phyloP scores from a whole-genome alignment of 1,140 invertebrate genomes.

The Dufourea novaeangliae region DNA sequence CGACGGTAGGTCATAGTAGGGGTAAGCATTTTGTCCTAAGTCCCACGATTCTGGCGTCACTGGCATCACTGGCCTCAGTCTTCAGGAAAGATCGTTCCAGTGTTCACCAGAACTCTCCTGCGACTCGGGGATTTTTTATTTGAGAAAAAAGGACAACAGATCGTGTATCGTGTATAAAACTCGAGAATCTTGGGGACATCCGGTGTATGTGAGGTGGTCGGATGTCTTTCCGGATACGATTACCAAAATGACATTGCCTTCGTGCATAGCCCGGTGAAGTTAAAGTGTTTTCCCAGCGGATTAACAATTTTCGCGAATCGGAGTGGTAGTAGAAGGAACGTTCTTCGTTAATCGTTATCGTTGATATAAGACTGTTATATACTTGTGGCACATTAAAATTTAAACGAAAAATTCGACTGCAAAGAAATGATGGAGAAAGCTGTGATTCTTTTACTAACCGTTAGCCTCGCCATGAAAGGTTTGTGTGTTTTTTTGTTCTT shows the following conservation, averaged over 20 bases:
- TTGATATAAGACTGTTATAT: slow-evolving; percentile 12
- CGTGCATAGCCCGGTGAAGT: slow-evolving; percentile 48
- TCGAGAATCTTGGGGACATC: background rate
- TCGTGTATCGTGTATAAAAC: background rate
- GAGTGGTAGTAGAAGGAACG: background rate
- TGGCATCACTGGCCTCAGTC: slow-evolving; percentile 70
- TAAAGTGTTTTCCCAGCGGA: slow-evolving; percentile 36
- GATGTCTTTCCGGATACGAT: background rate
- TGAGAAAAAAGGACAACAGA: background rate
- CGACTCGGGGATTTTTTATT: background rate
- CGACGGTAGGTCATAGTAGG: too few relatives aligned
- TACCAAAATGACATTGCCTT: slow-evolving; percentile 49
- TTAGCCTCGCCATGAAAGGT: slow-evolving; percentile 63
- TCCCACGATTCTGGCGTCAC: too few relatives aligned
- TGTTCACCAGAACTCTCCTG: too few relatives aligned
- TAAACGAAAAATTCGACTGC: background rate
- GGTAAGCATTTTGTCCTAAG: too few relatives aligned
- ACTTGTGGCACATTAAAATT: background rate
- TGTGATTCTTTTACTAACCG: slow-evolving; percentile 56
- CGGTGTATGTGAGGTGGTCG: background rate
- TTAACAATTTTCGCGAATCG: slow-evolving; percentile 24
- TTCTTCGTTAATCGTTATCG: background rate
- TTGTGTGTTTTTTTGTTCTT: too few relatives aligned
- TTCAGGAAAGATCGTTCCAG: slow-evolving; percentile 66
- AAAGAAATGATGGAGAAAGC: slow-evolving; percentile 60